phyloP scores from a whole-genome alignment of 2,888 invertebrate genomes.

The Chloroclysta siterata region DNA sequence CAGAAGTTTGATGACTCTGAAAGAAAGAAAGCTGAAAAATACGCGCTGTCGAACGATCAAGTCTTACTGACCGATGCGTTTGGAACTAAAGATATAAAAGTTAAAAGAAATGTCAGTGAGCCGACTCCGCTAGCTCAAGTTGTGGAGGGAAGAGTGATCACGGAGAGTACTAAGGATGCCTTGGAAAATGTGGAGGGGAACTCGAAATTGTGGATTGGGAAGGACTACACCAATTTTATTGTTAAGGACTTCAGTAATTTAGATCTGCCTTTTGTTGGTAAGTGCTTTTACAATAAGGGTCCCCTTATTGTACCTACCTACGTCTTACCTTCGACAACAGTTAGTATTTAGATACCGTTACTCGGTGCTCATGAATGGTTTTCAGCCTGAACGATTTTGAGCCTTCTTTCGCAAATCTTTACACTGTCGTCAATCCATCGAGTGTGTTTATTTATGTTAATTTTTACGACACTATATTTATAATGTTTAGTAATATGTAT shows the following conservation, averaged over 20 bases:
- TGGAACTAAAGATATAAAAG: slow-evolving; percentile 47
- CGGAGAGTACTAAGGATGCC: slow-evolving; percentile 66
- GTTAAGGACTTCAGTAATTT: slow-evolving; percentile 96
- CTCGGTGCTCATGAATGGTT: too few relatives aligned
- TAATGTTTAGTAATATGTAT: too few relatives aligned
- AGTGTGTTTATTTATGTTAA: too few relatives aligned
- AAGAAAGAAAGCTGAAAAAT: slow-evolving; percentile 77
- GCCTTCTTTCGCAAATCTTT: too few relatives aligned
- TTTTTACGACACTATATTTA: too few relatives aligned
- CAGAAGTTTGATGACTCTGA: slow-evolving; percentile 77
- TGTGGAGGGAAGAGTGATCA: slow-evolving; percentile 70
- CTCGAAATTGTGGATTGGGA: slow-evolving; percentile 96
- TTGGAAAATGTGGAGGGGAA: slow-evolving; percentile 85
- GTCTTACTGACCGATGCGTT: slow-evolving; percentile 60
- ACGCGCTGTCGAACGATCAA: slow-evolving; percentile 73
- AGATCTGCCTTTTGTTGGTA: slow-evolving; percentile 91
- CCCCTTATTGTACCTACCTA: background rate
- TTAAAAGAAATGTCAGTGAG: slow-evolving; percentile 53
- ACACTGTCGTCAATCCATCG: too few relatives aligned
- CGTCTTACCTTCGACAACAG: too few relatives aligned
- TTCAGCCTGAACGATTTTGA: too few relatives aligned
- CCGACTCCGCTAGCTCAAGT: slow-evolving; percentile 73
- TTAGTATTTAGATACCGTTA: too few relatives aligned
- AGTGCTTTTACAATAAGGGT: slow-evolving; percentile 43
- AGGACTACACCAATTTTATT: slow-evolving; percentile 98